Evolutionary conservation across 2,113 vertebrate species (phyloP), one percentile per base, ranked within the genome.

Genomic region (Pelecanus crispus): DNA sequence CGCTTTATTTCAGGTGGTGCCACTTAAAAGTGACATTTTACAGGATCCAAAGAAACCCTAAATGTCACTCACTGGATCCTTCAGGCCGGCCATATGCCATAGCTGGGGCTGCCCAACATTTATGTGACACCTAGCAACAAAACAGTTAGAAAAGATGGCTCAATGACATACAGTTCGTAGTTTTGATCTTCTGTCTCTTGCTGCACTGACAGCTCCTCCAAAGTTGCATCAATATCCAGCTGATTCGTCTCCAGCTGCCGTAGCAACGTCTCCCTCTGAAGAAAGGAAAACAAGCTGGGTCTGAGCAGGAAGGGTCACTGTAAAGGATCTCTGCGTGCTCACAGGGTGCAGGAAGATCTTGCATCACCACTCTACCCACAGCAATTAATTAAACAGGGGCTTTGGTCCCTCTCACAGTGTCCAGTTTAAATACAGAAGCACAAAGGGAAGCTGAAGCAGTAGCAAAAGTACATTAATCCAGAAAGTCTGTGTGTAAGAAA

Each of bases 121-220:
- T 29, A 11, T 1, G 38, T 58, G 66, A 72, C 49, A 91, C 59
- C 24, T 5, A 10, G 25, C 62, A 75, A 61, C 26, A 74, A 25
- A 94, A 40, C 44, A 80, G 56, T 47, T 11, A 55, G 22, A 81
- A 91, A 77, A 63, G 92, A 74, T 26, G 55, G 82, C 50, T 80
- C 58, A 85, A 9, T 11, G 52, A 97, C 98, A 12, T 98, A 99
- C 99, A 99, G 99, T 88, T 99, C 98, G 44, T 99, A 99, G 97
- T 99, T 99, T 92, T 99, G 99, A 96, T 99, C 99, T 94, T 99
- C 99, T 0, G 99, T 99, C 97, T 99, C 99, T 93, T 99, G 99
- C 97, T 99, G 99, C 82, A 99, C 99, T 0, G 96, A 98, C 13
- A 99, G 98, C 96, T 99, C 99, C 98, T 99, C 99, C 97, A 99